phyloP scores from a whole-genome alignment of 2,888 invertebrate genomes.

The Volucella zonaria region DNA sequence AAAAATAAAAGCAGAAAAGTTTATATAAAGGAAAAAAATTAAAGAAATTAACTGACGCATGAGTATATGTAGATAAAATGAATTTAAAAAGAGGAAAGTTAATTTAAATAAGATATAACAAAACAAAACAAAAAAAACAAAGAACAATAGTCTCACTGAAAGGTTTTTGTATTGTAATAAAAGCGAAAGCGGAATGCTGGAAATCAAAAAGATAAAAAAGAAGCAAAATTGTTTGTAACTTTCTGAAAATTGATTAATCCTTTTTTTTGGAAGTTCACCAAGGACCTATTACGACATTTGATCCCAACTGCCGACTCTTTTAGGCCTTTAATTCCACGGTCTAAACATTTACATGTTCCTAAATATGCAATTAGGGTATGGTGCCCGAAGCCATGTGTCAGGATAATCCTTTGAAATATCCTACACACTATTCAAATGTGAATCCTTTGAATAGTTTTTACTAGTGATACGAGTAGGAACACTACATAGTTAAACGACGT shows the following conservation, averaged over 20 bases:
- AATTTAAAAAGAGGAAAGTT: slow-evolving; percentile 10
- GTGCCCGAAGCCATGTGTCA: slow-evolving; percentile 10
- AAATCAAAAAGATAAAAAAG: slow-evolving; percentile 21
- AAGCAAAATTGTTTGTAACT: neutral
- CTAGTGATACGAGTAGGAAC: slow-evolving; percentile 27
- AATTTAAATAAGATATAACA: neutral
- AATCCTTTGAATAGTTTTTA: slow-evolving; percentile 44
- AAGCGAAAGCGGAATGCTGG: neutral
- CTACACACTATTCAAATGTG: slow-evolving; percentile 13
- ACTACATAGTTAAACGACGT: neutral
- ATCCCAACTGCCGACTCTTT: too few relatives aligned
- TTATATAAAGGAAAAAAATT: slow-evolving; percentile 5
- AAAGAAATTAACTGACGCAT: slow-evolving; percentile 5
- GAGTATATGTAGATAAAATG: slow-evolving; percentile 50
- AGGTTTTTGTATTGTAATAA: slow-evolving; percentile 65
- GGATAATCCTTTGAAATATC: slow-evolving; percentile 45
- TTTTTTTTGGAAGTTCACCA: too few relatives aligned
- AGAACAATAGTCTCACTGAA: slow-evolving; percentile 34
- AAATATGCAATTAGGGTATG: slow-evolving; percentile 33
- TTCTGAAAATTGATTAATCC: too few relatives aligned
- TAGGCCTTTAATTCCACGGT: too few relatives aligned
- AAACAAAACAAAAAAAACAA: slow-evolving; percentile 23
- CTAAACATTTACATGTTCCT: neutral
- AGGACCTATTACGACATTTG: too few relatives aligned
- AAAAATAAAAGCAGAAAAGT: slow-evolving; percentile 2